Conservation (phyloP, 2,888 invertebrate genomes). For the Aphelenchoides bicaudatus region DNA sequence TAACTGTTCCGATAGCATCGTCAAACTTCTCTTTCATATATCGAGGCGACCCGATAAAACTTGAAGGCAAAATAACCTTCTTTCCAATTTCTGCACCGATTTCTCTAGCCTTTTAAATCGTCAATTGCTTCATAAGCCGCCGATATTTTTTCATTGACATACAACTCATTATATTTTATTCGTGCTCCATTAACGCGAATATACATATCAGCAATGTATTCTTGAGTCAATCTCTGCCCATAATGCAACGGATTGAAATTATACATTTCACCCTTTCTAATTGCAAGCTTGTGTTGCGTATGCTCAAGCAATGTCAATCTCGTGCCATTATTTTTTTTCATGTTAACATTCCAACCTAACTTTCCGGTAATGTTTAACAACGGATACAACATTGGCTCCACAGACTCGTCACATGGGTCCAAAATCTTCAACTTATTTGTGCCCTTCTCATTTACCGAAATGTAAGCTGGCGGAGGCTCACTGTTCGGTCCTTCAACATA, state of each 20-base stretch:
- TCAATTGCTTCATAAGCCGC: slow-evolving; percentile 4
- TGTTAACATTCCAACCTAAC: slow-evolving; percentile 14
- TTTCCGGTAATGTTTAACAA: slow-evolving; percentile 15
- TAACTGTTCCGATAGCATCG: slow-evolving; percentile 45
- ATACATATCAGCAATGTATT: slow-evolving; percentile 20
- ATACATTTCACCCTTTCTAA: slow-evolving; percentile 24
- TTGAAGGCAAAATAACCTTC: slow-evolving; percentile 14
- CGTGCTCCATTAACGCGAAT: slow-evolving; percentile 17
- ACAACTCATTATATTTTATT: slow-evolving; percentile 16
- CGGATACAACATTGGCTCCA: slow-evolving; percentile 19
- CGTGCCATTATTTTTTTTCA: slow-evolving; percentile 16
- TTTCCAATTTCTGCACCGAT: slow-evolving; percentile 7
- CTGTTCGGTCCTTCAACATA: slow-evolving; percentile 18
- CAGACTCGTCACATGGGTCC: background rate
- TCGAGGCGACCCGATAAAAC: slow-evolving; percentile 18
- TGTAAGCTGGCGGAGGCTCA: slow-evolving; percentile 20
- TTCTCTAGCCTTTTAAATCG: slow-evolving; percentile 1
- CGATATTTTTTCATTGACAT: slow-evolving; percentile 3
- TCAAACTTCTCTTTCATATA: slow-evolving; percentile 27
- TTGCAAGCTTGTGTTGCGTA: slow-evolving; percentile 13
- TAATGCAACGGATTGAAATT: slow-evolving; percentile 18
- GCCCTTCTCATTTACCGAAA: slow-evolving; percentile 25
- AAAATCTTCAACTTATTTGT: slow-evolving; percentile 3
- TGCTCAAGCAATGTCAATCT: background rate
- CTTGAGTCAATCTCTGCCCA: slow-evolving; percentile 21